Base-by-base conservation (phyloP, 2,797 vertebrate species). In the Silurus aristotelis region DNA sequence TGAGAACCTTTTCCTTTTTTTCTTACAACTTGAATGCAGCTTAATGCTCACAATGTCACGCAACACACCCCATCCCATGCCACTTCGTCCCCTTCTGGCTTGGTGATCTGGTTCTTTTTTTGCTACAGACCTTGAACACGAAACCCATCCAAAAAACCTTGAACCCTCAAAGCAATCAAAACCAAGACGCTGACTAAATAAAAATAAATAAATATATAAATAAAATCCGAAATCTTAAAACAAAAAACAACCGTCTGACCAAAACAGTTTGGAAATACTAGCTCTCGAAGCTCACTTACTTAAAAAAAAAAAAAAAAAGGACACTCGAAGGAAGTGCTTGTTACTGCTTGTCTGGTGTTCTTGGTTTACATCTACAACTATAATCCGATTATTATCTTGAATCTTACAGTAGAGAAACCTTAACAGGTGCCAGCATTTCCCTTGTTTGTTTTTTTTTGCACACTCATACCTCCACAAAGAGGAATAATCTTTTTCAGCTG, bases 401-500 rank as follows among this genome's bases (percentile, higher is more conserved):
- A 67, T 13, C 63, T 68, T 56, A 52, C 19, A 6, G 46, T 2
- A 80, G 5, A 31, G n/a, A 68, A 80, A 31, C 8, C 63, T 38
- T 55, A 38, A 82, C 2, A 61, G 63, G 31, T 31, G 46, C n/a
- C 79, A 67, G 27, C 15, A 20, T 67, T 55, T 55, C 52, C 4
- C 19, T n/a, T 22, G 5, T 5, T 66, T 52, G 10, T 0, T 52
- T 52, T 52, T 38, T 76, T 10, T 52, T 14, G 31, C 58, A 77
- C 55, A 55, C 63, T 52, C 67, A 64, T 3, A 13, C 17, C 19
- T 68, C 14, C 31, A 84, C 43, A 84, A 61, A 73, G 48, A 73
- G 60, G 25, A 78, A 73, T 68, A 68, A 81, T 76, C 63, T 46
- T 70, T 55, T 70, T 77, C 67, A 77, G 78, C 25, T 77, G 71